Evolutionary conservation across 1,140 invertebrate species (phyloP).

Genomic region (Himalopsyche phryganea): DNA sequence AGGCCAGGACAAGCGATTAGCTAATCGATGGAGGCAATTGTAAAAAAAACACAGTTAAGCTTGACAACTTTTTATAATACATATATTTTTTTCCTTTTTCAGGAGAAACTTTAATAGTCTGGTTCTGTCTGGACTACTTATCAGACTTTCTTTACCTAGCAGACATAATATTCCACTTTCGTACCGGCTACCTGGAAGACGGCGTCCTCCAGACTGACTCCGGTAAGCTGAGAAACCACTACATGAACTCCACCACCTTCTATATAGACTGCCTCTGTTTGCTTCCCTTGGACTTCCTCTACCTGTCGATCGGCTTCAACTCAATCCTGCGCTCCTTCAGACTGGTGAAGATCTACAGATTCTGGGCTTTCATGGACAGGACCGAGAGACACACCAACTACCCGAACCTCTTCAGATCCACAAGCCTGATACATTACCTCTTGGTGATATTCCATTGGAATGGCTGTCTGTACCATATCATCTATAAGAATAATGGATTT

Average conservation of each 20-base stretch:
- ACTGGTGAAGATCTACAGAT: slow-evolving; percentile 96
- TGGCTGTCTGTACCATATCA: slow-evolving; percentile 95
- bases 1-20: no score
- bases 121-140: slow-evolving; percentile 96
- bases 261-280: slow-evolving; percentile 98
- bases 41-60: no score
- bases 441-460: slow-evolving; percentile 99
- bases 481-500: slow-evolving; percentile 91
- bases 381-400: slow-evolving; percentile 98
- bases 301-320: slow-evolving; percentile 96
- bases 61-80: no score
- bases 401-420: slow-evolving; percentile 94
- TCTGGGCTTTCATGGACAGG: slow-evolving; percentile 97
- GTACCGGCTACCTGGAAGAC: slow-evolving; percentile 94
- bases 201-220: slow-evolving; percentile 95
- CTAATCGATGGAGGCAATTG: no score
- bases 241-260: slow-evolving; percentile 98
- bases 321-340: slow-evolving; percentile 95
- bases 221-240: slow-evolving; percentile 88
- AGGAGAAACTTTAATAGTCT: slow-evolving; percentile 85
- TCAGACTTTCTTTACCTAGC: slow-evolving; percentile 94
- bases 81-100: slow-evolving; percentile 37
- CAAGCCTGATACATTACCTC: slow-evolving; percentile 92
- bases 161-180: slow-evolving; percentile 96
- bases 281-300: slow-evolving; percentile 95